Evolutionary conservation across 2,113 vertebrate species (phyloP).

Genomic region (Acinonyx jubatus): DNA sequence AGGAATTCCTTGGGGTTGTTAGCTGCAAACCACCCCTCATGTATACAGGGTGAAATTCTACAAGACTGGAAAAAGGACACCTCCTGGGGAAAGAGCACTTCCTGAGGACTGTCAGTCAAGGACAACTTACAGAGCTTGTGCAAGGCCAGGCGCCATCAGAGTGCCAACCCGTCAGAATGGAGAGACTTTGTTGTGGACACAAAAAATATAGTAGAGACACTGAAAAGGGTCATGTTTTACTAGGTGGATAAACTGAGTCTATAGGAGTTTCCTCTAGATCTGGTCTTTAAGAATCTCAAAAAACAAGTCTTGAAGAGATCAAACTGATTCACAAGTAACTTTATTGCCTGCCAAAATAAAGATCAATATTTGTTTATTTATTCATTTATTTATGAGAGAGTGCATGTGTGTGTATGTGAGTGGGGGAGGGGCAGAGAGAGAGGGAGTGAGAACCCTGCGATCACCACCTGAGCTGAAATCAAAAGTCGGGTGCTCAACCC

Average conservation of each 20-base stretch:
- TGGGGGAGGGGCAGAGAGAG: too few relatives aligned
- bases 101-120: background rate
- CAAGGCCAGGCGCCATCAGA: background rate
- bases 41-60: background rate
- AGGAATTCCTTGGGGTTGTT: background rate
- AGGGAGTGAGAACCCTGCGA: too few relatives aligned
- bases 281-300: background rate
- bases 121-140: background rate
- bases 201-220: background rate
- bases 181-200: background rate
- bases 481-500: too few relatives aligned
- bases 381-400: too few relatives aligned
- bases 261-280: background rate
- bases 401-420: too few relatives aligned
- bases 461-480: too few relatives aligned
- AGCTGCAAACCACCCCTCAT: background rate
- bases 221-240: background rate
- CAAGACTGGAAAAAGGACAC: background rate
- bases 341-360: constrained; percentile 6
- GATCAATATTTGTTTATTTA: background rate
- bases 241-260: background rate
- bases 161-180: background rate
- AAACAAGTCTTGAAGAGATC: background rate
- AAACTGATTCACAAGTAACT: background rate
- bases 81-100: background rate